Conservation (phyloP, 2,113 vertebrate genomes). For the Oncorhynchus gorbuscha region DNA sequence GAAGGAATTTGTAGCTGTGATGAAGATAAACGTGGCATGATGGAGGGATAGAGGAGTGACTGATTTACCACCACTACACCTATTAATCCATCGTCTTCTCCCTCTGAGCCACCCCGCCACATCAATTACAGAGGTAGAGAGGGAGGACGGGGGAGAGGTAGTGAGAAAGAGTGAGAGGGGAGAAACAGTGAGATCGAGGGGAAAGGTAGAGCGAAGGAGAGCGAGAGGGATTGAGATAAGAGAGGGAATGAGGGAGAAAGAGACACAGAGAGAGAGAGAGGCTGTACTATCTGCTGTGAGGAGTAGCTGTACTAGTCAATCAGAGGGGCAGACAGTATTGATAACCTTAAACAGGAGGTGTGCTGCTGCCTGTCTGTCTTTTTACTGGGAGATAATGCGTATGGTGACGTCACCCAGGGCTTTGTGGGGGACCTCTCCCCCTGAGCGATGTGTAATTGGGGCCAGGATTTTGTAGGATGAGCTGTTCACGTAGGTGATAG, state of each 20-base stretch:
- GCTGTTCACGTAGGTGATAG: neutral
- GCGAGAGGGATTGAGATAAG: too few species aligned
- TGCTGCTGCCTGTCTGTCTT: neutral
- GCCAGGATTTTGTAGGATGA: neutral
- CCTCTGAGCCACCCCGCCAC: slow-evolving; percentile 9
- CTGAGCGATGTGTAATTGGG: neutral
- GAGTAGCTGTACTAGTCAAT: slow-evolving; percentile 13
- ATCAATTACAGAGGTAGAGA: neutral
- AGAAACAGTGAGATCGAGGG: neutral
- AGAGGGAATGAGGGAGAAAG: slow-evolving; percentile 1
- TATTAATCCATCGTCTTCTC: slow-evolving; percentile 51
- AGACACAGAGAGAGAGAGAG: slow-evolving; percentile 12
- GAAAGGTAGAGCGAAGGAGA: slow-evolving; percentile 10
- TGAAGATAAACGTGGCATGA: slow-evolving; percentile 48
- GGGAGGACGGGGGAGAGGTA: slow-evolving; percentile 6
- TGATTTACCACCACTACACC: slow-evolving; percentile 34
- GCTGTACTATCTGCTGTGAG: slow-evolving; percentile 17
- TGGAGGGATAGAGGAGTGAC: slow-evolving; percentile 42
- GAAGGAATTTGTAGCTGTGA: slow-evolving; percentile 59
- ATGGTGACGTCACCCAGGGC: slow-evolving; percentile 2
- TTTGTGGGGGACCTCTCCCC: neutral
- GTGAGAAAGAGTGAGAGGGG: neutral
- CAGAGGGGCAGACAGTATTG: slow-evolving; percentile 19
- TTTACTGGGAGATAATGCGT: slow-evolving; percentile 16
- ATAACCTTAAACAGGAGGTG: slow-evolving; percentile 37